phyloP scores from a whole-genome alignment of 2,797 vertebrate species.

The Sebastes kiyomatsui region DNA sequence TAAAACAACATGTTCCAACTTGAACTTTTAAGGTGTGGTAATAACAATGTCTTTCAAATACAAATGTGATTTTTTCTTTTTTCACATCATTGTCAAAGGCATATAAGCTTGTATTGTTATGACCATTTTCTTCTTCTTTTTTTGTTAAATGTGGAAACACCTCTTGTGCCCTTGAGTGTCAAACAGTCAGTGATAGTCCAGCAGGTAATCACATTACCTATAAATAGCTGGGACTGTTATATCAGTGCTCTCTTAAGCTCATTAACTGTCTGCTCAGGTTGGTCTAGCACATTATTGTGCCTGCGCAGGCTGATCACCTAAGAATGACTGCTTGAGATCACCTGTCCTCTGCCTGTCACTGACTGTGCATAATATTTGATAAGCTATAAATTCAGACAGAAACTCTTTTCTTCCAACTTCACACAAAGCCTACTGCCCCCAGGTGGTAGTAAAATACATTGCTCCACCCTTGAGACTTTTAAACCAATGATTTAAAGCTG shows the following conservation, averaged over 20 bases:
- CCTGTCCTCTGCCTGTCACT: constrained; percentile 15
- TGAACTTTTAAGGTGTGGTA: background rate
- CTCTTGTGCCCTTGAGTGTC: background rate
- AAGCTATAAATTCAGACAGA: background rate
- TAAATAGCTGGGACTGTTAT: constrained; percentile 74
- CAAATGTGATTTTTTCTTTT: background rate
- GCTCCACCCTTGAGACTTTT: background rate
- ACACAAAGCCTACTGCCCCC: constrained; percentile 72
- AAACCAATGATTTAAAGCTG: background rate
- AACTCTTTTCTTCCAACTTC: background rate
- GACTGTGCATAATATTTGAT: background rate
- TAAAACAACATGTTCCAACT: background rate
- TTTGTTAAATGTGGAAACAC: no score
- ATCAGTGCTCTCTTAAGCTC: constrained; percentile 72
- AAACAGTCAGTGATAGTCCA: constrained; percentile 27
- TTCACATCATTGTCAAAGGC: background rate
- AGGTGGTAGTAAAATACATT: constrained; percentile 68
- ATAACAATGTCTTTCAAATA: background rate
- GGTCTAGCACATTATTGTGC: constrained; percentile 38
- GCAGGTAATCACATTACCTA: constrained; percentile 77
- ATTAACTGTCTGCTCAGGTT: constrained; percentile 68
- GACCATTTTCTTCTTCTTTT: background rate
- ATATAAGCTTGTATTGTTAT: background rate
- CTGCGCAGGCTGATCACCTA: background rate
- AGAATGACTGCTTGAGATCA: background rate